Evolutionary conservation across 2,888 invertebrate genomes (phyloP).

Genomic region (Papilio demoleus): DNA sequence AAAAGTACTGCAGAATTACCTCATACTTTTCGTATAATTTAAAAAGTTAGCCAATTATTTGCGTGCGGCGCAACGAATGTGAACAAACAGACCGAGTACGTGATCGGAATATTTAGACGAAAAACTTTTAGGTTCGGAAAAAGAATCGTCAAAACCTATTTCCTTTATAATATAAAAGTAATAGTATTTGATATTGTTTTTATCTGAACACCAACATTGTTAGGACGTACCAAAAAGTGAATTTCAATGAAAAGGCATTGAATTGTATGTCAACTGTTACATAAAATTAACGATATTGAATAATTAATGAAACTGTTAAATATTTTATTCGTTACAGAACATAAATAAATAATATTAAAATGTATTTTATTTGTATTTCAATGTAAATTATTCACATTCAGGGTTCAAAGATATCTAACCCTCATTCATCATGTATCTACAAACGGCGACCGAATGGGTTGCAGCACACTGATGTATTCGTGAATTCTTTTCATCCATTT

Average conservation of each 20-base stretch:
- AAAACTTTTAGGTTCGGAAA: constrained; percentile 59
- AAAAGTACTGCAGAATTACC: constrained; percentile 42
- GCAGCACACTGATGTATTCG: constrained; percentile 15
- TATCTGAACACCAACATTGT: constrained; percentile 47
- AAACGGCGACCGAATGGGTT: constrained; percentile 26
- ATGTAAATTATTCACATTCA: not conserved
- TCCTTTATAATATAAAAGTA: constrained; percentile 55
- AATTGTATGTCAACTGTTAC: not conserved
- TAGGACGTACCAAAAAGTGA: no score
- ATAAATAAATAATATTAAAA: not conserved
- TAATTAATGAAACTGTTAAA: not conserved
- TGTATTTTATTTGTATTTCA: not conserved
- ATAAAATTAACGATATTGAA: not conserved
- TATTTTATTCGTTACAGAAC: not conserved
- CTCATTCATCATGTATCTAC: constrained; percentile 23
- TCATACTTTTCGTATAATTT: constrained; percentile 55
- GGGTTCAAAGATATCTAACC: constrained; percentile 18
- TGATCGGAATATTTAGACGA: constrained; percentile 72
- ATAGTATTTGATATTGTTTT: constrained; percentile 55
- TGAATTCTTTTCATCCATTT: constrained; percentile 28
- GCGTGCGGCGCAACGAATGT: constrained; percentile 68
- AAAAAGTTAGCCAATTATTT: constrained; percentile 71
- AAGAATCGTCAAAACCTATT: constrained; percentile 60
- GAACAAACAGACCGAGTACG: constrained; percentile 73
- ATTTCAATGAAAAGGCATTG: not conserved